These are phyloP conservation scores for Thelaira solivaga DNA, from an alignment of 2,888 invertebrate species.

Conservation along the genomic window DNA sequence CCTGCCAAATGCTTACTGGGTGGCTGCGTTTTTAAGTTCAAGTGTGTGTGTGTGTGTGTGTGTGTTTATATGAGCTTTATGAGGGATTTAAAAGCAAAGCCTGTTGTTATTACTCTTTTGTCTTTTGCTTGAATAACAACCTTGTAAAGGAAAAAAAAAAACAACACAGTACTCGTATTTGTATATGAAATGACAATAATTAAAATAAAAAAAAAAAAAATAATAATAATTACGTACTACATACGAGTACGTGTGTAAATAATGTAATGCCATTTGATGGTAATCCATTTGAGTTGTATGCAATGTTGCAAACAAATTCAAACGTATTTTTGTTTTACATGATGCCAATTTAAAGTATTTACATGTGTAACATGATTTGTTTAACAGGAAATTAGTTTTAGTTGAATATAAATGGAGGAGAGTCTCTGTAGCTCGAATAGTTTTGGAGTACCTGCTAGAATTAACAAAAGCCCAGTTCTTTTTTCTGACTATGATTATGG, in stretches of 20 bases:
- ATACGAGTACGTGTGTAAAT: neutral
- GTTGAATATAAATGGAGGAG: too few relatives aligned
- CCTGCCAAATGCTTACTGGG: too few relatives aligned
- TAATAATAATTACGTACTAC: conserved; percentile 2
- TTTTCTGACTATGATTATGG: too few relatives aligned
- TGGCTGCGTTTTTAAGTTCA: too few relatives aligned
- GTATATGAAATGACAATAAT: too few relatives aligned
- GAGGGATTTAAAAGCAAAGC: conserved; percentile 18
- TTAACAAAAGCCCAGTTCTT: too few relatives aligned
- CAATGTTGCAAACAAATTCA: conserved; percentile 14
- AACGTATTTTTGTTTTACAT: neutral
- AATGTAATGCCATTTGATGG: conserved; percentile 12
- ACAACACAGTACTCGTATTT: neutral
- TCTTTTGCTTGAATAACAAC: conserved; percentile 31
- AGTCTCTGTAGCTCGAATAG: too few relatives aligned
- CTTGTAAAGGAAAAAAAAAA: conserved; percentile 28
- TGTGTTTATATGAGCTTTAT: neutral
- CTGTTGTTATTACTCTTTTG: conserved; percentile 1
- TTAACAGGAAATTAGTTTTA: too few relatives aligned
- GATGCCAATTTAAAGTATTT: too few relatives aligned
- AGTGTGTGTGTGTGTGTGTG: neutral
- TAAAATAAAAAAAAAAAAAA: conserved; percentile 10
- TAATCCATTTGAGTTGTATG: conserved; percentile 23
- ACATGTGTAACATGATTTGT: too few relatives aligned
- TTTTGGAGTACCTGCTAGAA: too few relatives aligned